phyloP scores from a whole-genome alignment of 2,113 vertebrate species.

The Sinocyclocheilus rhinocerous region DNA sequence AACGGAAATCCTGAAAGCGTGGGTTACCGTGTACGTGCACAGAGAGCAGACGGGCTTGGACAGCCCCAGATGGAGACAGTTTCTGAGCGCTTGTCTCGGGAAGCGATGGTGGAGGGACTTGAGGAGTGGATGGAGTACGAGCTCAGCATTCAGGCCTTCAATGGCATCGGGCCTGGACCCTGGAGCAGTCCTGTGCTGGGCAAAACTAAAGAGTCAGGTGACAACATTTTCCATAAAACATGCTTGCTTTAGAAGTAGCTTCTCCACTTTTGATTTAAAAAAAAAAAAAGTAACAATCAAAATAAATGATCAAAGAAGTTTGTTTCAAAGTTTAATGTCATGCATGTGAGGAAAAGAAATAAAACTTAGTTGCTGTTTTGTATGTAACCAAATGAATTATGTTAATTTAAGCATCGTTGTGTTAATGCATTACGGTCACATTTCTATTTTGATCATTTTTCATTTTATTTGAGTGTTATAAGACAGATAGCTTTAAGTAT shows the following conservation, averaged over 20 bases:
- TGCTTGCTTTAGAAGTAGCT: not conserved
- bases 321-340: not conserved
- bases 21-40: conserved; percentile 84
- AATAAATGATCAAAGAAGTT: not conserved
- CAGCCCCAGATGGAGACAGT: conserved; percentile 60
- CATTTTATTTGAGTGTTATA: not conserved
- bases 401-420: not conserved
- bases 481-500: not conserved
- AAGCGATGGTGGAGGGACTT: conserved; percentile 81
- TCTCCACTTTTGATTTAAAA: not conserved
- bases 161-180: conserved; percentile 88
- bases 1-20: conserved; percentile 90
- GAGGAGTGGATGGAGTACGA: conserved; percentile 89
- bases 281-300: not conserved
- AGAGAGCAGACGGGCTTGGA: conserved; percentile 74
- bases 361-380: not conserved
- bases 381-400: not conserved
- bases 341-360: not conserved
- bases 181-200: conserved; percentile 84
- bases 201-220: conserved; percentile 87
- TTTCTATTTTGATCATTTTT: not conserved
- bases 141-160: conserved; percentile 90
- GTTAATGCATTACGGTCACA: not conserved
- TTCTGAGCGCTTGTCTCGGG: conserved; percentile 73
- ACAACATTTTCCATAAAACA: conserved; percentile 11